Evolutionary conservation across 2,888 invertebrate genomes (phyloP), one percentile per base, ranked within the genome.

Genomic region (Busseola fusca): DNA sequence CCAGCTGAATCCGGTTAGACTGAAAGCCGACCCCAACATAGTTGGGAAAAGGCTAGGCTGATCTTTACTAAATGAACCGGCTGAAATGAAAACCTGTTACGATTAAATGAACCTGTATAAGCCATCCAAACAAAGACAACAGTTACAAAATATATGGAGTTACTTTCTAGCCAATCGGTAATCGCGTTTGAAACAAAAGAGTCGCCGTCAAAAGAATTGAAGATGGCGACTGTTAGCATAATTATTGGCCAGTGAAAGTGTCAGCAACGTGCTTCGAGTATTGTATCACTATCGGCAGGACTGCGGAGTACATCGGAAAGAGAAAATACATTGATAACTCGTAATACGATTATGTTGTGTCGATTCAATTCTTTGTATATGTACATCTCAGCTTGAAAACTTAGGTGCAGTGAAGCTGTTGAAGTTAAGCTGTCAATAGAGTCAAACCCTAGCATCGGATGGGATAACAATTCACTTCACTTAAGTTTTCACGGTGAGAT

Each of bases 131-230:
- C 45, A 48, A 48, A 2, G 45, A 45, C 21, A 45, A 45, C 18
- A 48, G n/a, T n/a, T 50, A 50, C 48, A 50, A n/a, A 50, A n/a
- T 1, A n/a, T 50, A 74, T 74, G 56, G 37, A 27, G 59, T 69
- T 30, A 80, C 84, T 84, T 85, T 84, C 85, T 84, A 85, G 54
- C 79, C 69, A 59, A 84, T n/a, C 10, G n/a, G 48, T 83, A 81
- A 70, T 52, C 16, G 27, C 50, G 52, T 57, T 68, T 74, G 25
- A 78, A 84, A 84, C 84, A 85, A 83, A 81, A 79, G 73, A 84
- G 72, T 64, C 64, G 73, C 45, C 56, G 72, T 76, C 73, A 71
- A 78, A 78, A 66, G 81, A n/a, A n/a, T n/a, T n/a, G n/a, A 85
- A 78, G 85, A 85, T 81, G 74, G 84, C 74, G 84, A 25, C 73